Evolutionary conservation across 2,113 vertebrate genomes (phyloP), one percentile per base, ranked within the genome.

Genomic region (Cichladusa arquata): DNA sequence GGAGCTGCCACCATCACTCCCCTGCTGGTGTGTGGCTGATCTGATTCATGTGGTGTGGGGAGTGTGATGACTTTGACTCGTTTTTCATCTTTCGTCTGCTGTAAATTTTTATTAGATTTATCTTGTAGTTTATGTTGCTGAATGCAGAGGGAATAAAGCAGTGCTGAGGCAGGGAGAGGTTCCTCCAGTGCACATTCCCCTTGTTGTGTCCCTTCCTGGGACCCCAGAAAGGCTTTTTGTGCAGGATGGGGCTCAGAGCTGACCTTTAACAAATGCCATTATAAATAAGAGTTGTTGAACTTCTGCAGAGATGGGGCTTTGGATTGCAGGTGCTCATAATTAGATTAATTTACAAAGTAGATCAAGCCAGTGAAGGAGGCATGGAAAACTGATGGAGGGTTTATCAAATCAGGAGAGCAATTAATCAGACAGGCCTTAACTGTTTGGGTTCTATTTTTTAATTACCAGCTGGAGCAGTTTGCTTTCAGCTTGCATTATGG

Each of bases 401-500:
- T 93, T 92, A 93, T 70, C 87, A 90, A 88, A 94, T 96, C 73
- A 94, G 54, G 83, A 90, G 92, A 91, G 78, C 85, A 95, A 88
- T 94, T 96, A 96, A 92, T 96, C 81, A 88, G 66, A 14, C 48
- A 79, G 81, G 60, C 29, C 64, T 48, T 66, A 90, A 70, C 56
- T 44, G 62, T 72, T 92, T 79, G 51, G 33, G 53, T 92, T 79
- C 78, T 82, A 6, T 40, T 92, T 82, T 88, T 80, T 33, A 72
- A 88, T 91, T 13, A 51, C 65, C 36, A 23, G 42, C 31, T 12
- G 81, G 86, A 82, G 34, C n/a, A 74, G 53, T 8, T 20, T 51
- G 69, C 1, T 60, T 77, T 69, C 12, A 50, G 45, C 50, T 72
- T 42, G 50, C 8, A 1, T 50, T 91, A 19, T 22, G 19, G 73